Conservation (phyloP, 2,888 invertebrate genomes). For the Eupithecia dodoneata region DNA sequence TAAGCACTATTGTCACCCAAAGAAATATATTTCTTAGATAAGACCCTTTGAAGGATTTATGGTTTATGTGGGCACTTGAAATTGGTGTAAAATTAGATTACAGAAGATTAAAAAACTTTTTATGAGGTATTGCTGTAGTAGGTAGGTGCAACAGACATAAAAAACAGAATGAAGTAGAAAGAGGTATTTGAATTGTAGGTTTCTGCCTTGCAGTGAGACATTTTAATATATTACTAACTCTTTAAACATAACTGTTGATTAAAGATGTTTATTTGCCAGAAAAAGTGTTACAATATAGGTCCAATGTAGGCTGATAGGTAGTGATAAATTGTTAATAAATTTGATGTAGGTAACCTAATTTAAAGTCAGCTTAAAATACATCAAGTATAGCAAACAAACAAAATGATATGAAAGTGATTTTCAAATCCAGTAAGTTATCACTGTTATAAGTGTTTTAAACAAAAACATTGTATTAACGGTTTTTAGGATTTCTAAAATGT, state of each 20-base stretch:
- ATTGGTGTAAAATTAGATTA: conserved; percentile 59
- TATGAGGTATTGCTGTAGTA: not conserved
- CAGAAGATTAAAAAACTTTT: conserved; percentile 17
- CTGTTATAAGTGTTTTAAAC: too few species aligned
- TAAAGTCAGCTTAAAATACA: not conserved
- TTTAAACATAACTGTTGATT: not conserved
- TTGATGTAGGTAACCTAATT: not conserved
- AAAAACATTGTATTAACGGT: not conserved
- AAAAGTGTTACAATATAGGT: too few species aligned
- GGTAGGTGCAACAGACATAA: not conserved
- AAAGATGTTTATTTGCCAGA: too few species aligned
- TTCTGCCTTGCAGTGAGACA: not conserved
- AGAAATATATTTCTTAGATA: conserved; percentile 47
- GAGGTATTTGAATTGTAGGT: not conserved
- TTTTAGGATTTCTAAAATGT: not conserved
- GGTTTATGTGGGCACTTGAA: conserved; percentile 55
- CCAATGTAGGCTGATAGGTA: not conserved
- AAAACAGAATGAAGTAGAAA: not conserved
- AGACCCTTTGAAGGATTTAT: conserved; percentile 43
- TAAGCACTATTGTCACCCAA: conserved; percentile 32
- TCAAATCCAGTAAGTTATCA: too few species aligned
- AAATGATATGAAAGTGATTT: not conserved
- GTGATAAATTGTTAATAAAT: not conserved
- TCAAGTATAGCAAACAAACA: not conserved
- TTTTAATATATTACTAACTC: not conserved